Evolutionary conservation across 2,888 invertebrate species (phyloP), one percentile per base, ranked within the genome.

Genomic region (Drymonia ruficornis): DNA sequence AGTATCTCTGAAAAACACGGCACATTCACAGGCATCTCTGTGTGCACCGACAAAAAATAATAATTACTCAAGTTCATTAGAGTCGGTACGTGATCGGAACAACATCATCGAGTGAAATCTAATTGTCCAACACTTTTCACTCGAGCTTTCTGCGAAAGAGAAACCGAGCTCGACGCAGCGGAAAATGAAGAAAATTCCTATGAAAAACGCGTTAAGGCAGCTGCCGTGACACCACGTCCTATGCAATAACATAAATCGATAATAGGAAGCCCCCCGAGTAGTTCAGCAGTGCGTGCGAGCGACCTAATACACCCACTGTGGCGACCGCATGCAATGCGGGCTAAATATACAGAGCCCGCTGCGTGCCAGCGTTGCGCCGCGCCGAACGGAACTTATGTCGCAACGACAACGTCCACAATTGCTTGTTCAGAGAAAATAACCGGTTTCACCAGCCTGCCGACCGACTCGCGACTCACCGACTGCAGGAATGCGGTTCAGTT

Each of bases 241-340:
- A 81, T 80, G 84, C 84, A 84, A 83, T 83, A 83, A 85, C 89
- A 86, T 88, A 87, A 90, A 90, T 91, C 91, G 91, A 91, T 92
- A 90, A 87, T 88, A 89, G 89, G 91, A 90, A 91, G 85, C 89
- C 89, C 90, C 89, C 88, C 87, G 91, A 91, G 84, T 91, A 91
- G 91, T 90, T 91, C 91, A 91, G 88, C 90, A 90, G 91, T 92
- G 91, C 91, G 91, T 91, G 91, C 89, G 81, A 86, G 83, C 91
- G 91, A 91, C 92, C 91, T 88, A 89, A 91, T 87, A 91, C 90
- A 91, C 89, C 87, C 86, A 89, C 90, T 82, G 81, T 78, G 78
- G 78, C 80, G 75, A 80, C 79, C 81, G 83, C 83, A 84, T 87
- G 90, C 90, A 86, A 89, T 90, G 90, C 91, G 86, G 91, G 90